phyloP scores from a whole-genome alignment of 2,797 vertebrate species.

The Gymnothorax reevesii region DNA sequence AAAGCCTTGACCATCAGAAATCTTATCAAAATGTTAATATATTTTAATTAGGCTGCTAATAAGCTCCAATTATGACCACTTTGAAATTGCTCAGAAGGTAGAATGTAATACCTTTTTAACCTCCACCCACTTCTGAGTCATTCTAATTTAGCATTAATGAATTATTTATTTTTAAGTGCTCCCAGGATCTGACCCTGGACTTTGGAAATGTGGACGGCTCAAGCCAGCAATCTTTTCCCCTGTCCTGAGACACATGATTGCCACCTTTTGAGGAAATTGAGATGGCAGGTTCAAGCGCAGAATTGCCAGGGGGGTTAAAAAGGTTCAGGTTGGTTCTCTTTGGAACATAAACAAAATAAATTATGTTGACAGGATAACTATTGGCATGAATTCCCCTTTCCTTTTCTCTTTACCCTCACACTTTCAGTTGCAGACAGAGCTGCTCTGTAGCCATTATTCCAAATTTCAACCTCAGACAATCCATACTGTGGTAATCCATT shows the following conservation, averaged over 20 bases:
- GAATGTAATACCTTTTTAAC: background rate
- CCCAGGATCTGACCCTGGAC: constrained; percentile 1
- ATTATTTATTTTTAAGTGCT: background rate
- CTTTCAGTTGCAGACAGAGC: background rate
- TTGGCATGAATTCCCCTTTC: background rate
- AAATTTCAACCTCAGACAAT: background rate
- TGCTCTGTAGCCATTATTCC: background rate
- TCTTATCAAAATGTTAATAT: constrained; percentile 65
- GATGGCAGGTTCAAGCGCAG: background rate
- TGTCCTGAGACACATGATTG: background rate
- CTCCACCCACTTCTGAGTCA: background rate
- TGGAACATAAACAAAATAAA: background rate
- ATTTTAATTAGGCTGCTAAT: constrained; percentile 55
- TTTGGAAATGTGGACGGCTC: background rate
- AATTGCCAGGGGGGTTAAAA: background rate
- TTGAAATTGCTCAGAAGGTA: constrained; percentile 15
- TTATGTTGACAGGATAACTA: background rate
- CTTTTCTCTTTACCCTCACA: background rate
- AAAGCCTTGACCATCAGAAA: constrained; percentile 43
- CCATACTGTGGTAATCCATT: background rate
- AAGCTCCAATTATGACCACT: constrained; percentile 56
- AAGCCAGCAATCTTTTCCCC: background rate
- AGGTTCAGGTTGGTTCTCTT: background rate
- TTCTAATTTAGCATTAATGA: background rate
- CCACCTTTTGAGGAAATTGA: background rate